These are phyloP conservation scores for Microctenopoma lineatum DNA, from an alignment of 2,797 vertebrate species.

Conservation along the genomic window DNA sequence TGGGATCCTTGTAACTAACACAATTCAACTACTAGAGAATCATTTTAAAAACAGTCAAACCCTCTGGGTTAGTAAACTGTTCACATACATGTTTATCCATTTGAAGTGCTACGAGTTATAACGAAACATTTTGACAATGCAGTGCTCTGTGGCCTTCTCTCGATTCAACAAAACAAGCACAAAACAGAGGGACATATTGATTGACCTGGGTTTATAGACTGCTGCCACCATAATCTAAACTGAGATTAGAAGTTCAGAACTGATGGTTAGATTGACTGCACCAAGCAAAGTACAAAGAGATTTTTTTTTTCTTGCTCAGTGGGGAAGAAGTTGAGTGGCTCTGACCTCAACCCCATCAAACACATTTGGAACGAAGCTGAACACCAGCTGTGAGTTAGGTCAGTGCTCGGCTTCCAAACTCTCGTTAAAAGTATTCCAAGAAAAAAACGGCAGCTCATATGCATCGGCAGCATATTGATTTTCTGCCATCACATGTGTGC, in stretches of 20 bases:
- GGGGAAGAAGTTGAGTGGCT: constrained; percentile 1
- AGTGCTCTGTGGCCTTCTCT: background rate
- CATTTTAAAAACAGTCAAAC: background rate
- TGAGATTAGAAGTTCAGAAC: background rate
- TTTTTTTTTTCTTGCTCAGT: background rate
- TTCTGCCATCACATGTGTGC: background rate
- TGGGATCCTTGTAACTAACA: background rate
- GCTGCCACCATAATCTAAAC: background rate
- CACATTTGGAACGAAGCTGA: constrained; percentile 19
- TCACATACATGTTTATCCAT: background rate
- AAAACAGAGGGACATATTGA: background rate
- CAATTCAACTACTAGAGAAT: background rate
- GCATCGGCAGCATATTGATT: background rate
- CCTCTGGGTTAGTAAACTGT: background rate
- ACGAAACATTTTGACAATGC: background rate
- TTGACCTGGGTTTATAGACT: background rate
- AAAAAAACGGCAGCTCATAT: background rate
- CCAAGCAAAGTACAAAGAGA: background rate
- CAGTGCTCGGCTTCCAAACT: background rate
- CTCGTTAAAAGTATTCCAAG: background rate
- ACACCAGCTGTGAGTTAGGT: background rate
- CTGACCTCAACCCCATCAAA: constrained; percentile 14
- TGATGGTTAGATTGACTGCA: background rate
- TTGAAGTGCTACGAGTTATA: background rate
- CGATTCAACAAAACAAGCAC: background rate